These are phyloP conservation scores for Neosilurus hyrtlii DNA, from an alignment of 2,797 vertebrate genomes.

Conservation along the genomic window DNA sequence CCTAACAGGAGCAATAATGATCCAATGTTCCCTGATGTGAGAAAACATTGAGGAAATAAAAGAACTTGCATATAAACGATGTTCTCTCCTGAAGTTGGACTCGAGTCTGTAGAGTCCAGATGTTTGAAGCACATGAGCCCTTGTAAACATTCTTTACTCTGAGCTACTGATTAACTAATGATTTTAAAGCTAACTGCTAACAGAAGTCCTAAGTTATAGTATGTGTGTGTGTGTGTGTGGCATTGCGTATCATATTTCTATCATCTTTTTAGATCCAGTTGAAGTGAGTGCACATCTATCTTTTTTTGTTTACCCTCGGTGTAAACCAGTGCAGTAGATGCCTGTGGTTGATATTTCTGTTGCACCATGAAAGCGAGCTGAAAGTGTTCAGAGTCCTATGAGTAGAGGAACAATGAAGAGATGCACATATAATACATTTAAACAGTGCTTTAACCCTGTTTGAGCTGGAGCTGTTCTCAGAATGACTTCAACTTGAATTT, in stretches of 20 bases:
- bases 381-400: neutral
- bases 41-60: neutral
- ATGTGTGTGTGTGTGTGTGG: neutral
- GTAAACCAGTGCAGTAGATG: neutral
- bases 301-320: neutral
- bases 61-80: neutral
- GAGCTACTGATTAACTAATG: neutral
- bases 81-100: neutral
- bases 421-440: neutral
- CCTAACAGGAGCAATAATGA: neutral
- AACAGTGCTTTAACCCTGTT: neutral
- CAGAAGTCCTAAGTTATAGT: neutral
- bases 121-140: neutral
- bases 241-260: neutral
- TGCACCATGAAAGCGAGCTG: neutral
- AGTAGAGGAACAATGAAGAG: neutral
- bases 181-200: neutral
- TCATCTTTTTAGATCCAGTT: neutral
- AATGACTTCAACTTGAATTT: neutral
- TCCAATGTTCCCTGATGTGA: neutral
- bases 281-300: neutral
- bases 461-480: neutral
- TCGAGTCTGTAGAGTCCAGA: neutral
- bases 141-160: neutral
- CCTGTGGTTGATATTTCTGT: neutral